A percentile compares a stretch with the other conserved stretches of the same genome.
Conservation (phyloP, 2,113 vertebrate genomes). For the Anhinga anhinga region DNA sequence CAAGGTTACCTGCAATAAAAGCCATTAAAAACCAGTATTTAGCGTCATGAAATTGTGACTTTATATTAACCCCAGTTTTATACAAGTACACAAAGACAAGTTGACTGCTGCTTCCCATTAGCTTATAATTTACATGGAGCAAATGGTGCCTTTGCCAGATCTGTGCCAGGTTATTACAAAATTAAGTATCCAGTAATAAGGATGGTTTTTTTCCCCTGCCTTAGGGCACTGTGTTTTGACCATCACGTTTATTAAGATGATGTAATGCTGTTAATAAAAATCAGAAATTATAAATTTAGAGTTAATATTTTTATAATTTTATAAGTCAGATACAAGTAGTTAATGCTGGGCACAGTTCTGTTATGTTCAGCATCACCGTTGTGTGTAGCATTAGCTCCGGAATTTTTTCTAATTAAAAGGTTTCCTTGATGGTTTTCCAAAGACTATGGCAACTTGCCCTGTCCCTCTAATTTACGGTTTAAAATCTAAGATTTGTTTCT, state of each 20-base stretch:
- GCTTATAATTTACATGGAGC: neutral
- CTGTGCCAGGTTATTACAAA: neutral
- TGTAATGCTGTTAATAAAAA: neutral
- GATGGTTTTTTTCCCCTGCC: accelerated
- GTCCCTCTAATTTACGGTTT: neutral
- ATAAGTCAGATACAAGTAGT: neutral
- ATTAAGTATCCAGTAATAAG: neutral
- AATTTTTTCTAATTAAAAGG: neutral
- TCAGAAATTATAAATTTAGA: too few species aligned
- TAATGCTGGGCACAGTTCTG: neutral
- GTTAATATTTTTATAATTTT: too few species aligned
- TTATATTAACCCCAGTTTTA: neutral
- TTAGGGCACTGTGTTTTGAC: neutral
- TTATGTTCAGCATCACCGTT: neutral
- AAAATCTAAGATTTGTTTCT: neutral
- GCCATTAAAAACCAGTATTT: neutral
- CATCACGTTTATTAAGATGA: neutral
- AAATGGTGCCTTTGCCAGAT: neutral
- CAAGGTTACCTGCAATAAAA: conserved; percentile 73
- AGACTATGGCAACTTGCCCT: neutral
- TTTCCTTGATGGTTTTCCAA: neutral
- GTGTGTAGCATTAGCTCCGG: neutral
- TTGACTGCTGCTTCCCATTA: neutral
- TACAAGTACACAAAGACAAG: neutral
- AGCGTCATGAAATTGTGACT: neutral